Base-by-base conservation (phyloP, 2,113 vertebrate species). In the Glaucidium brasilianum region DNA sequence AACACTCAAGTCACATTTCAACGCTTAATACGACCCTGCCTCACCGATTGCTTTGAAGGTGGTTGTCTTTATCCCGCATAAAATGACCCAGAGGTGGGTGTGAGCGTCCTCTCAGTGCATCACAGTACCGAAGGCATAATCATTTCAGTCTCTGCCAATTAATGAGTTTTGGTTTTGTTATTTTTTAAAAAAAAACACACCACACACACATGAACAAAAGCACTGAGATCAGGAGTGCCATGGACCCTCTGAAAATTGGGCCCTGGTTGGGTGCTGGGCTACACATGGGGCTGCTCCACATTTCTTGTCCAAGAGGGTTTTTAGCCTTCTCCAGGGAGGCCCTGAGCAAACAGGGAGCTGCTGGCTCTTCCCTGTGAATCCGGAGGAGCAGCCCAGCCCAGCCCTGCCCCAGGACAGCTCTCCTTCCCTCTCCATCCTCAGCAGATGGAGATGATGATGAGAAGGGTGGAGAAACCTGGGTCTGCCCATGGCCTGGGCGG, bases 21-120 rank as follows among this genome's bases (percentile, higher is more conserved):
- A 5, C 37, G 8, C 55, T 20, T 58, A 56, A 58, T 76, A 12
- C 4, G 2, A 26, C 67, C 67, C 79, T 39, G 63, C 35, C 37
- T 37, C 11, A 0, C 0, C 0, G 1, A 8, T 9, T 32, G 6
- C 35, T 29, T 12, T 4, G n/a, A 34, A 32, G 29, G 34, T 10
- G 15, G 6, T 23, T 34, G 26, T 52, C n/a, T 64, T 39, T 5
- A 6, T 10, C 6, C 21, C 35, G 55, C 77, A 12, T 15, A 7
- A 30, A 66, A 27, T 3, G 50, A 34, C 64, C 64, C 12, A 0
- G 18, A 21, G 41, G 13, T 18, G n/a, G 55, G 6, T 29, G 4
- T 11, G 68, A 47, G 32, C 60, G 15, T 62, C 45, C 11, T 73
- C 53, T 9, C 56, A 1, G 1, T 1, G 49, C 43, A 22, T 16